Percentiles rank a stretch among this genome's conserved stretches.
Evolutionary conservation across 1,140 invertebrate species (phyloP).

Genomic region (Plutomurus gul): DNA sequence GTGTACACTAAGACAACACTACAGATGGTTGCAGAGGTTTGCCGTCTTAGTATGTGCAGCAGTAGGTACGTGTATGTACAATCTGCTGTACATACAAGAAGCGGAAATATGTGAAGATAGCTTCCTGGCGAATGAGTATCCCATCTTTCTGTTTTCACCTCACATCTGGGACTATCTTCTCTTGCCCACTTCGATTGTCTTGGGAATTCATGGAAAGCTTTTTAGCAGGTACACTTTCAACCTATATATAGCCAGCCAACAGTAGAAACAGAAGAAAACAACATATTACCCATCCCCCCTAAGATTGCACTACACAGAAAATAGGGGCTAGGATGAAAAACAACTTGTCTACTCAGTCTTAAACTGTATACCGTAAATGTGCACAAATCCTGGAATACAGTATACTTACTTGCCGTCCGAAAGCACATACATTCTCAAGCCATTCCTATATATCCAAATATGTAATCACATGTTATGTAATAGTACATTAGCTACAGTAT

Average conservation of each 20-base stretch:
- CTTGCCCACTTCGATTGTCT: background rate
- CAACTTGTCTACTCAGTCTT: no score
- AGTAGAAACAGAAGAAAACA: no score
- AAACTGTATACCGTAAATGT: no score
- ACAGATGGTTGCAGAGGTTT: background rate
- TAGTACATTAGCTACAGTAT: no score
- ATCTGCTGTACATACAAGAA: background rate
- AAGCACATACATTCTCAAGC: no score
- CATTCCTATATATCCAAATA: no score
- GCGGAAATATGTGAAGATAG: conserved; percentile 5
- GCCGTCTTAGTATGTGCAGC: background rate
- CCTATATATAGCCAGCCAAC: no score
- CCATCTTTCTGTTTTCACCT: conserved; percentile 36
- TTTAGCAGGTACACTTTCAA: background rate
- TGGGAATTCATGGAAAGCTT: conserved; percentile 14
- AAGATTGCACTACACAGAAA: background rate
- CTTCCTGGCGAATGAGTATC: conserved; percentile 26
- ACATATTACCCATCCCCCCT: background rate
- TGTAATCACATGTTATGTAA: no score
- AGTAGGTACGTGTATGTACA: background rate
- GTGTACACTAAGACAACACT: background rate
- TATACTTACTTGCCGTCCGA: no score
- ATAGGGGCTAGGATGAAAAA: no score
- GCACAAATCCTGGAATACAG: no score
- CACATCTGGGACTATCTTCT: conserved; percentile 4